Percentiles rank a stretch among this genome's conserved stretches.
These are phyloP conservation scores for Verasper variegatus DNA, from an alignment of 2,113 vertebrate species.

Conservation along the genomic window DNA sequence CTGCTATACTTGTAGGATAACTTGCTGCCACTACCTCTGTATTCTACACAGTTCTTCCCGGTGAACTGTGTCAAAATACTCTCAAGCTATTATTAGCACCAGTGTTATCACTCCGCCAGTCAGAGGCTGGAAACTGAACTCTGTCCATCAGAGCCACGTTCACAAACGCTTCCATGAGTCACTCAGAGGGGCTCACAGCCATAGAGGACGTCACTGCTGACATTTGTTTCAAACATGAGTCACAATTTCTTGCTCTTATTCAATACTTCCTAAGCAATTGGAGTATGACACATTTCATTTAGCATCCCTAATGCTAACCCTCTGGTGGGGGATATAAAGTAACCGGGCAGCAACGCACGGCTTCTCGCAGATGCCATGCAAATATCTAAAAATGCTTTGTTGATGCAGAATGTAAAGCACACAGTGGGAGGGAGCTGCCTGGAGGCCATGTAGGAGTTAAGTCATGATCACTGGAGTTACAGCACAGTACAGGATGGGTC, in stretches of 20 bases:
- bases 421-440: constrained; percentile 30
- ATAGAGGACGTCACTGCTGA: constrained; percentile 74
- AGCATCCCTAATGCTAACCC: neutral
- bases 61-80: constrained; percentile 33
- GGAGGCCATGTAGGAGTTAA: constrained; percentile 45
- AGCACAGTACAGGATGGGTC: constrained; percentile 42
- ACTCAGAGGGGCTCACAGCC: constrained; percentile 56
- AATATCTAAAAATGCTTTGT: constrained; percentile 38
- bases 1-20: neutral
- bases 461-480: constrained; percentile 42
- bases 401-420: constrained; percentile 36
- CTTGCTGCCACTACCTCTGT: constrained; percentile 14
- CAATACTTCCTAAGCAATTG: constrained; percentile 34
- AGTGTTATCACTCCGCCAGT: constrained; percentile 27
- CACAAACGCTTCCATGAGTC: constrained; percentile 62
- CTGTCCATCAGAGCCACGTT: constrained; percentile 57
- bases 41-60: constrained; percentile 32
- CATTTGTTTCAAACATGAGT: constrained; percentile 75
- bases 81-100: constrained; percentile 30
- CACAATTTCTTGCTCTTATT: constrained; percentile 63
- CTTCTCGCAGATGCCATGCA: constrained; percentile 37
- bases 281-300: constrained; percentile 35
- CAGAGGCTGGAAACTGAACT: constrained; percentile 32
- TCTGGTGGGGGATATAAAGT: constrained; percentile 7
- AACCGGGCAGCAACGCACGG: neutral